Evolutionary conservation across 1,140 invertebrate species (phyloP).

Genomic region (Listronotus oregonensis): DNA sequence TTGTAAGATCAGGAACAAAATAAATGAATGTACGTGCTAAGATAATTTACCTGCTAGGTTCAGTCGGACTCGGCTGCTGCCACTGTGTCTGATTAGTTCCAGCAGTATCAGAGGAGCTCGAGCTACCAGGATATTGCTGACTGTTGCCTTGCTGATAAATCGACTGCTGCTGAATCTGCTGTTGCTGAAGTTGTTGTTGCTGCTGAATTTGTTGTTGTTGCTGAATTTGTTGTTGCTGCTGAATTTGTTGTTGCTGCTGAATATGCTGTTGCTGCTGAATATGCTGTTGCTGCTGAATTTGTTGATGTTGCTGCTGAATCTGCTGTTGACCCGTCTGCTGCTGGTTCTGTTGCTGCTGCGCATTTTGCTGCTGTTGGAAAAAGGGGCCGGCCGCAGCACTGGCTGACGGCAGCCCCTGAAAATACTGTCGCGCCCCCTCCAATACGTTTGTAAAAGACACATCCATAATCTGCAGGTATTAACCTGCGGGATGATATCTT

Average conservation of each 20-base stretch:
- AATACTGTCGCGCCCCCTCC: conserved; percentile 79
- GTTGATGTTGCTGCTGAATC: conserved; percentile 26
- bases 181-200: conserved; percentile 17
- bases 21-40: no score
- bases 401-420: conserved; percentile 73
- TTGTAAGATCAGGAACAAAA: no score
- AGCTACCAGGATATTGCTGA: conserved; percentile 5
- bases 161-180: conserved; percentile 1
- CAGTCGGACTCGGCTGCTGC: conserved; percentile 18
- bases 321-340: conserved; percentile 6
- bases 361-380: conserved; percentile 22
- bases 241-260: conserved; percentile 10
- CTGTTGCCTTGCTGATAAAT: conserved; percentile 14
- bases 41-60: conserved; percentile 10
- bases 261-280: conserved; percentile 12
- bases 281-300: conserved; percentile 21
- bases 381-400: conserved; percentile 55
- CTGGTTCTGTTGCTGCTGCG: conserved; percentile 13
- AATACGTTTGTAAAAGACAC: conserved; percentile 76
- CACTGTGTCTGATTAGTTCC: conserved; percentile 1
- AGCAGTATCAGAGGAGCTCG: conserved; percentile 5
- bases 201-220: conserved; percentile 15
- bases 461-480: conserved; percentile 68
- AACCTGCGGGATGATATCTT: conserved; percentile 40
- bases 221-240: conserved; percentile 25